Base-by-base conservation (phyloP, 1,140 invertebrate genomes). In the Dinoponera quadriceps region DNA sequence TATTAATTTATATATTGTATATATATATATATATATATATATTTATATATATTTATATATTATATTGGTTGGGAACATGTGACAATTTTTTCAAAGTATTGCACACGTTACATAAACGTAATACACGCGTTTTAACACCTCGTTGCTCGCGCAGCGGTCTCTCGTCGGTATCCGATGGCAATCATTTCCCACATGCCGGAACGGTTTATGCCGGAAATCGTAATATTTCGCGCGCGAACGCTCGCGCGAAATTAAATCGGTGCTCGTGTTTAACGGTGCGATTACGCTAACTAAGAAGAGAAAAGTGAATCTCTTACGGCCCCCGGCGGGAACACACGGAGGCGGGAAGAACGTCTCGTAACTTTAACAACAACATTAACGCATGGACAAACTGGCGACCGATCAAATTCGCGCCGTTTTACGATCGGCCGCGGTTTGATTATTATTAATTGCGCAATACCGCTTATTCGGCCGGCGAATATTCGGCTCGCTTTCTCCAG, bases 401-500 rank as follows among this genome's bases (percentile, higher is more conserved):
- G 75, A 29, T 51, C 44, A 20, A 38, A n/a, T 22, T 7, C 16
- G 33, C 44, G 63, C 49, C 29, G 33, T 51, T 59, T 83, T 75
- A 77, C 18, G 55, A 85, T 54, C 72, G 29, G 7, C 27, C 25
- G n/a, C n/a, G 59, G 65, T 68, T 54, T 77, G 65, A 86, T 77
- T 55, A 66, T 84, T 84, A 81, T 73, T 68, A 86, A 81, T 85
- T 75, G 49, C 44, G 71, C 63, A 86, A 86, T 68, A 22, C 3
- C 27, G 57, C 74, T 85, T 85, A 86, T 82, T 71, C 33, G 71
- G 55, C 48, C 25, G 51, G 27, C 75, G 54, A 60, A 60, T 49
- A 51, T 68, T 22, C 44, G 25, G 59, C 44, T 73, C 29, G 68
- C 84, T 86, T 85, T 86, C 85, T 85, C 77, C 29, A 44, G 29